Percentiles rank a stretch among this genome's conserved stretches.
Conservation (phyloP, 2,888 invertebrate species). For the Melangyna quadrimaculata region DNA sequence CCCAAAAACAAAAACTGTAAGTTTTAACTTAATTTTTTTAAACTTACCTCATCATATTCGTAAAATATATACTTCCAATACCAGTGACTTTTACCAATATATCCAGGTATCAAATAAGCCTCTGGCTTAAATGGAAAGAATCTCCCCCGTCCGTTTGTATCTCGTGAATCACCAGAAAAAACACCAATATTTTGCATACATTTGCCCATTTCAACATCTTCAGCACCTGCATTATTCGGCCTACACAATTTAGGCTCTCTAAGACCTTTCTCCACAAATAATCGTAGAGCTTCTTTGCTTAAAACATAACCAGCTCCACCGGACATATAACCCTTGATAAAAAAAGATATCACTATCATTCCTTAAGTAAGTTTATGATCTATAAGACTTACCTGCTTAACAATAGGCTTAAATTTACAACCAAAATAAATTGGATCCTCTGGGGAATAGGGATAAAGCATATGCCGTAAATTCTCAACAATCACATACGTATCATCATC, state of each 20-base stretch:
- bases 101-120: conserved; percentile 95
- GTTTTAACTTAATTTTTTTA: background rate
- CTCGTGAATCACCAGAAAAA: conserved; percentile 93
- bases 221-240: conserved; percentile 82
- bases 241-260: conserved; percentile 83
- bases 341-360: background rate
- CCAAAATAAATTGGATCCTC: conserved; percentile 93
- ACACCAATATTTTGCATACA: conserved; percentile 93
- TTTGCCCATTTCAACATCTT: conserved; percentile 84
- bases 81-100: conserved; percentile 93
- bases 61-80: conserved; percentile 98
- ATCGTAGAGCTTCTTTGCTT: conserved; percentile 89
- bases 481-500: conserved; percentile 99
- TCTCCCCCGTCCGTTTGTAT: conserved; percentile 91
- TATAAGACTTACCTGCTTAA: conserved; percentile 81
- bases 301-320: conserved; percentile 97
- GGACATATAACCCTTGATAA: conserved; percentile 91
- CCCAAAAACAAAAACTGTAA: no score
- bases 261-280: conserved; percentile 89
- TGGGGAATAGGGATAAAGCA: conserved; percentile 89
- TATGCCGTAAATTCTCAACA: conserved; percentile 96
- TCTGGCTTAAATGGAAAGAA: conserved; percentile 98
- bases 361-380: background rate
- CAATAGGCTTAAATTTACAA: conserved; percentile 91
- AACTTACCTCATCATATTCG: conserved; percentile 87